Base-by-base conservation (phyloP, 2,113 vertebrate genomes). In the Phylloscopus trochilus region DNA sequence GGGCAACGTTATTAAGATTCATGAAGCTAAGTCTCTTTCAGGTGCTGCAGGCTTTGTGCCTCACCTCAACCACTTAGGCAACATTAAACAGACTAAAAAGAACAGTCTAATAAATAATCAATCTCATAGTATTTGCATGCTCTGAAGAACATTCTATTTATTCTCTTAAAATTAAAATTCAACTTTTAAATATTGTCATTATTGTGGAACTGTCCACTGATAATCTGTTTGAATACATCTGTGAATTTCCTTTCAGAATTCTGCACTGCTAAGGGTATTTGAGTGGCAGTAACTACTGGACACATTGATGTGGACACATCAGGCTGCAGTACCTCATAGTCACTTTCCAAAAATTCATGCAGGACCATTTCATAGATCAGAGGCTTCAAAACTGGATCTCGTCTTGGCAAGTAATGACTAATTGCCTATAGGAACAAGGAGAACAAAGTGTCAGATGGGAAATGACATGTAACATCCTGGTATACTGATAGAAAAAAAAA, bases 311-410 rank as follows among this genome's bases (percentile, higher is more conserved):
- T 33, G 37, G 60, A 53, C 41, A 52, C 0, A 3, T 58, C 6
- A 64, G 70, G 91, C 31, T 89, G 37, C 11, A 52, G 15, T 98
- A 99, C 99, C 98, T 99, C 99, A 31, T 99, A 99, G 97, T 99
- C 99, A 49, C 98, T 99, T 97, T 99, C 98, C 95, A 99, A 98
- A 97, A 99, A 99, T 66, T 99, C 99, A 20, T 99, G 98, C 60
- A 99, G 96, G 96, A 99, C 99, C 99, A 99, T 99, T 98, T 99
- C 99, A 43, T 99, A 99, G 96, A 99, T 99, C 81, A 99, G 98
- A 35, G 99, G 99, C 87, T 99, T 98, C 96, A 99, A 98, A 84
- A 99, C 97, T 41, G 99, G 98, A 97, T 99, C 99, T 44, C 98
- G 98, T 98, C 99, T 98, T 73, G 99, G 99, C 84, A 99, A 97